These are phyloP conservation scores for Chelidonichthys spinosus DNA, from an alignment of 2,797 vertebrate genomes.

Conservation along the genomic window DNA sequence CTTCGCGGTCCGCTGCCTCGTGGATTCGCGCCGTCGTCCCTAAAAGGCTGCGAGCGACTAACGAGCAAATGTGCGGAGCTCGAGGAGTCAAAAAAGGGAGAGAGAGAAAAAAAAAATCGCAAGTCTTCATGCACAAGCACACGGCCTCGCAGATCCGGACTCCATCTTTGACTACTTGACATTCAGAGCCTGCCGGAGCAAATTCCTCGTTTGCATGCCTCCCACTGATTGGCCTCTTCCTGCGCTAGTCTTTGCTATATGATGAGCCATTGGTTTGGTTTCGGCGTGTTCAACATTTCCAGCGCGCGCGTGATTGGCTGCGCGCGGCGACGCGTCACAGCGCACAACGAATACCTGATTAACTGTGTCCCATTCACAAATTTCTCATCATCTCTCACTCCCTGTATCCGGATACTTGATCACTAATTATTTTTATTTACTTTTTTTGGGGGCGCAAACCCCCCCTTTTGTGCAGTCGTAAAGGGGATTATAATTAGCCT, in stretches of 20 bases:
- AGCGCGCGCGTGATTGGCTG: constrained; percentile 82
- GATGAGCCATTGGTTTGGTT: constrained; percentile 85
- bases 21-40: constrained; percentile 55
- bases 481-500: constrained; percentile 32
- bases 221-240: constrained; percentile 87
- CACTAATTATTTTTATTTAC: constrained; percentile 59
- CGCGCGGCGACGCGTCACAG: constrained; percentile 72
- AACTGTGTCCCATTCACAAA: constrained; percentile 94
- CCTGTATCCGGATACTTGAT: constrained; percentile 50
- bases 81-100: constrained; percentile 20
- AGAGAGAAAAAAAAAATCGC: constrained; percentile 54
- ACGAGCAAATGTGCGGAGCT: constrained; percentile 44
- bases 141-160: constrained; percentile 91
- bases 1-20: constrained; percentile 42
- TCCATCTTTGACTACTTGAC: constrained; percentile 99
- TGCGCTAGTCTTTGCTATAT: constrained; percentile 89
- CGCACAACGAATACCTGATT: constrained; percentile 89
- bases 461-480: constrained; percentile 17
- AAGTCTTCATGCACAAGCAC: constrained; percentile 87
- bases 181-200: constrained; percentile 92
- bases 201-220: constrained; percentile 89
- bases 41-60: constrained; percentile 17
- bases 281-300: constrained; percentile 87
- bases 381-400: constrained; percentile 73
- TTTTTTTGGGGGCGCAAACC: constrained; percentile 36